phyloP scores from a whole-genome alignment of 2,888 invertebrate genomes.

The Euplagia quadripunctaria region DNA sequence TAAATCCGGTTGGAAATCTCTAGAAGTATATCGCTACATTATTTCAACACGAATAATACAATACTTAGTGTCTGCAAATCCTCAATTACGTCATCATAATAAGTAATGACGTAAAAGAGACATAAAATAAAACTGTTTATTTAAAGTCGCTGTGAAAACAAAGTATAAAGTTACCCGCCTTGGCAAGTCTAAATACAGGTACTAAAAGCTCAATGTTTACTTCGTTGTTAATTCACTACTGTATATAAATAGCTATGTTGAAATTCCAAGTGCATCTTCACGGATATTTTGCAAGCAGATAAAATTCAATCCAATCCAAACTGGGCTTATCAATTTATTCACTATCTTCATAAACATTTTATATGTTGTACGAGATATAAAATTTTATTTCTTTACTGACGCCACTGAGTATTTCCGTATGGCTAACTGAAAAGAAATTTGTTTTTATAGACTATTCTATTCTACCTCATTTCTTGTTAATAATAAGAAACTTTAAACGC shows the following conservation, averaged over 20 bases:
- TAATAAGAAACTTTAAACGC: neutral
- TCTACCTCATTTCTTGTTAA: neutral
- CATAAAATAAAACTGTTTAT: conserved; percentile 13
- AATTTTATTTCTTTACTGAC: conserved; percentile 14
- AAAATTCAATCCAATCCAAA: conserved; percentile 7
- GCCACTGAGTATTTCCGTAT: conserved; percentile 7
- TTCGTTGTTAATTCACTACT: neutral
- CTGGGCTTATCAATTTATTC: conserved; percentile 14
- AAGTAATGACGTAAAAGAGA: neutral
- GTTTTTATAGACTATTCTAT: neutral
- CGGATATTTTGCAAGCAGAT: conserved; percentile 10
- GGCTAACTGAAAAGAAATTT: neutral
- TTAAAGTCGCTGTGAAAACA: conserved; percentile 12
- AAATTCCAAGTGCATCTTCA: neutral
- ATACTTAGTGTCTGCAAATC: neutral
- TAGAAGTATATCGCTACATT: too few relatives aligned
- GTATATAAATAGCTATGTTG: neutral
- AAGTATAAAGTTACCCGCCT: conserved; percentile 7
- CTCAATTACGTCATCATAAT: neutral
- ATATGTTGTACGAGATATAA: conserved; percentile 12
- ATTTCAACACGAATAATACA: too few relatives aligned
- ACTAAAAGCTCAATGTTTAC: neutral
- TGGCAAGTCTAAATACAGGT: conserved; percentile 1
- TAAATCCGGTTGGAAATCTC: too few relatives aligned
- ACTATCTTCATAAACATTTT: conserved; percentile 11